These are phyloP conservation scores for Noctua pronuba DNA, from an alignment of 2,888 invertebrate genomes.

Conservation along the genomic window DNA sequence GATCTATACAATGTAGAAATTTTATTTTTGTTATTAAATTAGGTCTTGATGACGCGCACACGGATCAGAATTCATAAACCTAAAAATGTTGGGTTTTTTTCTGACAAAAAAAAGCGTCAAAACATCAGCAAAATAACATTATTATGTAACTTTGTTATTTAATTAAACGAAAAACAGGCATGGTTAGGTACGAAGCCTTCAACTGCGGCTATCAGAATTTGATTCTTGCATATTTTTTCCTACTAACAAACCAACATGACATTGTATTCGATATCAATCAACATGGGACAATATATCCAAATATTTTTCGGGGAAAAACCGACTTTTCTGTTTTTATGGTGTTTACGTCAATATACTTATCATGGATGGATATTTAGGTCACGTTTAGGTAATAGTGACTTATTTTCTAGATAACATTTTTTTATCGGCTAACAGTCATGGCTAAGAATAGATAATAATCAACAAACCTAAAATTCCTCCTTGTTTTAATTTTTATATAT, in stretches of 20 bases:
- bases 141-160: conserved; percentile 1
- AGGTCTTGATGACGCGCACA: background rate
- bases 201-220: conserved; percentile 6
- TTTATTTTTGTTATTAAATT: background rate
- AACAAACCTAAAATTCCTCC: background rate
- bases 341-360: conserved; percentile 8
- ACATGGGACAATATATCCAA: background rate
- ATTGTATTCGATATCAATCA: background rate
- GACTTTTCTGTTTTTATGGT: background rate
- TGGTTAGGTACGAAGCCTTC: background rate
- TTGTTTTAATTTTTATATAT: too few species aligned
- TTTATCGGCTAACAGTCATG: background rate
- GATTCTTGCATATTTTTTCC: conserved; percentile 21
- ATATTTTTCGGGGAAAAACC: conserved; percentile 3
- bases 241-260: background rate
- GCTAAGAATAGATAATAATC: background rate
- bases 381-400: background rate
- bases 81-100: background rate
- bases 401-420: background rate
- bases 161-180: conserved; percentile 9
- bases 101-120: background rate
- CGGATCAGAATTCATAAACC: background rate
- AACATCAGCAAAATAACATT: conserved; percentile 9
- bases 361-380: background rate
- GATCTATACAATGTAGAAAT: background rate